These are phyloP conservation scores for Halictus quadricinctus DNA, from an alignment of 2,888 invertebrate genomes.

Conservation along the genomic window DNA sequence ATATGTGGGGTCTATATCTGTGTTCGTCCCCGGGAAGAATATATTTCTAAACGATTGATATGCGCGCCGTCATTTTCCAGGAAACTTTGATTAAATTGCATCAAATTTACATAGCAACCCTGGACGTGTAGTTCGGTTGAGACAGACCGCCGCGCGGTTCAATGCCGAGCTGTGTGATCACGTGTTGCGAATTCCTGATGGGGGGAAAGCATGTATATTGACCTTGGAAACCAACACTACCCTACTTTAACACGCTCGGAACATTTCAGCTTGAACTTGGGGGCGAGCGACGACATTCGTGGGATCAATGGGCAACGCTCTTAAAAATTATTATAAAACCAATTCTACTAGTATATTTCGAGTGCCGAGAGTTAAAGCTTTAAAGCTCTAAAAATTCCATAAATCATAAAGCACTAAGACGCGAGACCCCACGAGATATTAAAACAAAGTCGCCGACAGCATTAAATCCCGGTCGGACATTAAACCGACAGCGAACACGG, in stretches of 20 bases:
- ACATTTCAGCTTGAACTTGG: conserved; percentile 2
- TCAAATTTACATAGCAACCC: conserved; percentile 1
- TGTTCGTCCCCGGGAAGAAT: not conserved
- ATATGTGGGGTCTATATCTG: not conserved
- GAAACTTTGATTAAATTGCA: conserved; percentile 8
- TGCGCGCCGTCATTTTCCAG: not conserved
- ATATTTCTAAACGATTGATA: not conserved
- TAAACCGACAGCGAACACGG: not conserved
- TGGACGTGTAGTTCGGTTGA: not conserved
- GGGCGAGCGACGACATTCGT: not conserved
- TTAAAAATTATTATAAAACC: not conserved
- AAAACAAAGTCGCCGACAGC: not conserved
- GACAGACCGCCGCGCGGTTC: conserved; percentile 4
- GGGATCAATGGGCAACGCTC: not conserved
- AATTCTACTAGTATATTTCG: too few species aligned
- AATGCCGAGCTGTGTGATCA: conserved; percentile 8
- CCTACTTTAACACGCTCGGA: conserved; percentile 3
- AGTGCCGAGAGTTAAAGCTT: too few species aligned
- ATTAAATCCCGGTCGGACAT: not conserved
- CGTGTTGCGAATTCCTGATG: conserved; percentile 15
- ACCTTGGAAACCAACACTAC: conserved; percentile 12
- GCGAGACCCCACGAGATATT: not conserved
- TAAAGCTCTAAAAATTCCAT: too few species aligned
- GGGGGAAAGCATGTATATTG: not conserved
- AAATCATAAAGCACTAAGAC: not conserved